Evolutionary conservation across 2,797 vertebrate genomes (phyloP).

Genomic region (Centropyge bicolor): DNA sequence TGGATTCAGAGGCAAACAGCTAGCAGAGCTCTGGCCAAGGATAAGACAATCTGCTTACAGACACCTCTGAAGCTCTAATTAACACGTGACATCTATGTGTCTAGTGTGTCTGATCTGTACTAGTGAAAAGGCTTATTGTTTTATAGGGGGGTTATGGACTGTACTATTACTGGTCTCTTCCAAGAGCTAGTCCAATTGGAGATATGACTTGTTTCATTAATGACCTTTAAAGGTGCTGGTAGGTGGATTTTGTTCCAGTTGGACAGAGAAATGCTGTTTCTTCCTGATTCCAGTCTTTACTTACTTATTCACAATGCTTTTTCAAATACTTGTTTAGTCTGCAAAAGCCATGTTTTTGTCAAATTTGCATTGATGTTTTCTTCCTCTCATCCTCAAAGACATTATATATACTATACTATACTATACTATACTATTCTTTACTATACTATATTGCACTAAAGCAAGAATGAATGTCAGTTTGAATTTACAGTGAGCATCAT

Average conservation of each 20-base stretch:
- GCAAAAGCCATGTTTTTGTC: neutral
- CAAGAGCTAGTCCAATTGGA: neutral
- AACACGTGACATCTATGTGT: neutral
- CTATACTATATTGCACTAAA: no score
- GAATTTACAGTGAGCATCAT: neutral
- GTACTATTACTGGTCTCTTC: neutral
- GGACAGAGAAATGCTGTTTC: neutral
- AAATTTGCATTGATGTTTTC: neutral
- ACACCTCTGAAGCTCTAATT: conserved; percentile 1
- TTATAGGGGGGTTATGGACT: no score
- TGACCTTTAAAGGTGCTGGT: neutral
- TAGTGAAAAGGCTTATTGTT: neutral
- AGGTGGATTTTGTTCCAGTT: neutral
- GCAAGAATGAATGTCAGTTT: neutral
- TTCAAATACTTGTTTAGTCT: no score
- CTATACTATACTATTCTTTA: no score
- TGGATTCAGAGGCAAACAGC: neutral
- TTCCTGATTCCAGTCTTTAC: neutral
- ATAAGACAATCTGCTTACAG: neutral
- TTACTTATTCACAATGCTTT: no score
- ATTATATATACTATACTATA: no score
- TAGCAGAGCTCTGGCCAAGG: neutral
- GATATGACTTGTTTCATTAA: neutral
- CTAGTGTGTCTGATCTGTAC: neutral
- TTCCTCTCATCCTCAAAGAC: no score